Evolutionary conservation across 2,888 invertebrate genomes (phyloP), one percentile per base, ranked within the genome.

Genomic region (Cacoxenus indagator): DNA sequence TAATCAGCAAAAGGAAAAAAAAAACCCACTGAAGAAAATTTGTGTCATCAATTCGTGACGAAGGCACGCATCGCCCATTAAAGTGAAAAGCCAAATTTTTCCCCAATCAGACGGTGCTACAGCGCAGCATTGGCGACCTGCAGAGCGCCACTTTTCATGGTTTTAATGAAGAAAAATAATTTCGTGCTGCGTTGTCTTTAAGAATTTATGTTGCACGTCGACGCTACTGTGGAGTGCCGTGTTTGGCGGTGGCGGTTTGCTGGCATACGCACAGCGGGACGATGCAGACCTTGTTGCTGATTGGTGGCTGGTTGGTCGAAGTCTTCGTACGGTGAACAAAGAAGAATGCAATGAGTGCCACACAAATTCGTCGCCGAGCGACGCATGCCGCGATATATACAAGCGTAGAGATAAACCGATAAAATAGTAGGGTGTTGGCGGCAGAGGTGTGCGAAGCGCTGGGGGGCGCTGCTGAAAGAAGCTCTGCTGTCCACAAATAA

Each of bases 11-110:
- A 29, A 64, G 26, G 31, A 27, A 67, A 22, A 54, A 65, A 69
- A 67, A 57, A 65, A 66, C 61, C 46, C 17, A 65, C n/a, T n/a
- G n/a, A 69, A 48, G 27, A 43, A 67, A 69, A 65, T 66, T 37
- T 14, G 5, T 4, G 5, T 4, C 37, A 37, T 37, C 37, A 14
- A 1, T 11, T 37, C 14, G n/a, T n/a, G n/a, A n/a, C n/a, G 37
- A 37, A 37, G 14, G 37, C 37, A 37, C 37, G 37, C 31, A 9
- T 5, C 31, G 5, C 8, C 8, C 37, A 14, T 37, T 37, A 37
- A 37, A 37, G 14, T 11, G 5, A 37, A 37, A 31, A 31, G 31
- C 31, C 37, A 11, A 2, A 37, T 11, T 37, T 4, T 37, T 37
- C 5, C 37, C n/a, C n/a, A n/a, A n/a, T n/a, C n/a, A n/a, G n/a